Base-by-base conservation (phyloP, 2,113 vertebrate genomes). In the Lycaon pictus region DNA sequence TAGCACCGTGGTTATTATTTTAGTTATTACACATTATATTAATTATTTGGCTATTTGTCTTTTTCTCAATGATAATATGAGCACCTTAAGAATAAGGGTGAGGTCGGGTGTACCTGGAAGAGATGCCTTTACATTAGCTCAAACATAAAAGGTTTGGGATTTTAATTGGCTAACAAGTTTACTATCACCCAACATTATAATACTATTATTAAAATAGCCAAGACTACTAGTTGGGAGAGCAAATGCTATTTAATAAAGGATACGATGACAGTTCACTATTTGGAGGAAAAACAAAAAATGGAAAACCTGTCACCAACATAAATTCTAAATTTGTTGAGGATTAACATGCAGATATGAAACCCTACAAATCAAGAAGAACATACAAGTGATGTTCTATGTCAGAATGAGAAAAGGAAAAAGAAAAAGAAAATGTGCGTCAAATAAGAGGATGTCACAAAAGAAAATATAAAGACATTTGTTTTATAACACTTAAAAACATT, bases 141-240 rank as follows among this genome's bases (percentile, higher is more conserved):
- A 60, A 83, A 55, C 5, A 72, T 72, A 79, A 92, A 72, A 74
- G 32, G 1, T 63, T 92, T 84, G 12, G 55, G 43, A 80, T 95
- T 97, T 97, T 95, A 93, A 85, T 56, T 95, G 76, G 74, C 13
- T 13, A 90, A 27, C 11, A 91, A 35, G 22, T 94, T 93, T 62
- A 79, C 79, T 88, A 87, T 92, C 23, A 89, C 11, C 74, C 48
- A 81, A 8, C 1, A 88, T 51, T 90, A 76, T 60, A 58, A 84
- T 37, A 7, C 9, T 74, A 4, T 60, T 92, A 55, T 96, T 90
- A 71, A 90, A 88, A 87, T 58, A 93, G n/a, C 7, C 27, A 96
- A 84, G 35, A 87, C 5, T 65, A 15, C 95, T 88, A 65, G 15
- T 37, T 65, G 60, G 12, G 25, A 67, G 20, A 62, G 8, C 23